Evolutionary conservation across 2,888 invertebrate species (phyloP), one percentile per base, ranked within the genome.

Genomic region (Stratiomys singularior): DNA sequence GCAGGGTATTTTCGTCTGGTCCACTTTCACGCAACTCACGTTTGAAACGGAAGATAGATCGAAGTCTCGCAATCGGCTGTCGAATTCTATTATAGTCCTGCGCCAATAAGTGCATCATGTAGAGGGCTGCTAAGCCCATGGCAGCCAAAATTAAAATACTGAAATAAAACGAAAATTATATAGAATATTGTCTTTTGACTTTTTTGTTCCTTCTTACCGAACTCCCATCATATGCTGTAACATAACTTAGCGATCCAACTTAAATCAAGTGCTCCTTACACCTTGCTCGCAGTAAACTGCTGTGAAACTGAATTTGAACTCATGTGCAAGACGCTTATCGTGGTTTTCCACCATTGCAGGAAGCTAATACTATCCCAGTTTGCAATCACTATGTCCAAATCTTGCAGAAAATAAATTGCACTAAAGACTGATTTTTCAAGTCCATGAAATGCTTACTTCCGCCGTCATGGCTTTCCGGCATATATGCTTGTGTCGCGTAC

Each of bases 51-150:
- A 74, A 15, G n/a, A 74, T 18, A 15, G 74, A 58, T 37, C 74
- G 58, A 60, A 74, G 52, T 37, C 9, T 58, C 23, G 23, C 23
- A 9, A 76, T 77, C 0, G 78, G 76, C 37, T 69, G 71, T 9
- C 81, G 84, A 77, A 89, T 88, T 81, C 86, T 87, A 80, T 85
- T 87, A 83, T 86, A 89, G 80, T 89, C 89, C 82, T 87, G 87
- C 0, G 89, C 89, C 52, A 89, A 82, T 58, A 87, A 81, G 83
- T 89, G 89, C 80, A 89, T 82, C 85, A 88, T 86, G 79, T 88
- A 89, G 83, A 89, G 82, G 1, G 88, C 88, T 9, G 85, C 87
- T 5, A 89, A 82, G 1, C 89, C 89, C 83, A 87, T 86, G 13
- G 83, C 86, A 25, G 85, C 86, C 46, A 89, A 79, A 1, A 89